A percentile compares a stretch with the other conserved stretches of the same genome.
phyloP scores from a whole-genome alignment of 2,888 invertebrate genomes.

The Linnaemya vulpina region DNA sequence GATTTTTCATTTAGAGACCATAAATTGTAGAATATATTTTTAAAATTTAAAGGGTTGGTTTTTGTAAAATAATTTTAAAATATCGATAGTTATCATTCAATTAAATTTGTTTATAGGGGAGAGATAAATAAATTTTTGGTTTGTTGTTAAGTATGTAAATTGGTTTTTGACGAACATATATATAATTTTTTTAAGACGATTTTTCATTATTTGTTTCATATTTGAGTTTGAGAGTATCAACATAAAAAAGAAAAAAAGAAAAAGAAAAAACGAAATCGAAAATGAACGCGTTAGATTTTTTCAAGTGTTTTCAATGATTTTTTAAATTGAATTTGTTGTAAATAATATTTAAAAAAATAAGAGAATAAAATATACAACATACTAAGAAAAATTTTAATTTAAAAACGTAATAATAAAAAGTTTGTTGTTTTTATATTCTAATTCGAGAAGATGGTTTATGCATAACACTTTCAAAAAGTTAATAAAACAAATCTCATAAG shows the following conservation, averaged over 20 bases:
- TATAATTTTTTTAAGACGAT: constrained; percentile 82
- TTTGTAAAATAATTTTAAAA: constrained; percentile 60
- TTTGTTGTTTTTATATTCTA: constrained; percentile 44
- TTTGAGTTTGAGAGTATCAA: constrained; percentile 74
- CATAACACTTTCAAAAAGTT: too few species aligned
- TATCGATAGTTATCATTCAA: constrained; percentile 60
- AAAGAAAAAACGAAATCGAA: constrained; percentile 82
- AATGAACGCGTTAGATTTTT: constrained; percentile 83
- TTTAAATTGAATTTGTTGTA: constrained; percentile 76
- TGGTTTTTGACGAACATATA: constrained; percentile 82
- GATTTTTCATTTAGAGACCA: constrained; percentile 65
- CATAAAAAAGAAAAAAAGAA: constrained; percentile 79
- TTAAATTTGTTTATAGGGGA: constrained; percentile 56
- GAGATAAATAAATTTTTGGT: constrained; percentile 37
- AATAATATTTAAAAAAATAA: constrained; percentile 50
- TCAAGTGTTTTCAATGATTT: constrained; percentile 78
- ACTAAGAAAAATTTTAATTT: constrained; percentile 36
- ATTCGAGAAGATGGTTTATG: neutral
- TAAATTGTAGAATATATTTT: constrained; percentile 60
- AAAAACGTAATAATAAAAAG: constrained; percentile 59
- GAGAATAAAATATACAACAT: constrained; percentile 34
- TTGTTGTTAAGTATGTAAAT: constrained; percentile 54
- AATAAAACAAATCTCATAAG: too few species aligned
- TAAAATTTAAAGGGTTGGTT: constrained; percentile 63
- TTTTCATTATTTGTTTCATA: constrained; percentile 70